Evolutionary conservation across 2,888 invertebrate genomes (phyloP), one percentile per base, ranked within the genome.

Genomic region (Tryphoninae sp.): DNA sequence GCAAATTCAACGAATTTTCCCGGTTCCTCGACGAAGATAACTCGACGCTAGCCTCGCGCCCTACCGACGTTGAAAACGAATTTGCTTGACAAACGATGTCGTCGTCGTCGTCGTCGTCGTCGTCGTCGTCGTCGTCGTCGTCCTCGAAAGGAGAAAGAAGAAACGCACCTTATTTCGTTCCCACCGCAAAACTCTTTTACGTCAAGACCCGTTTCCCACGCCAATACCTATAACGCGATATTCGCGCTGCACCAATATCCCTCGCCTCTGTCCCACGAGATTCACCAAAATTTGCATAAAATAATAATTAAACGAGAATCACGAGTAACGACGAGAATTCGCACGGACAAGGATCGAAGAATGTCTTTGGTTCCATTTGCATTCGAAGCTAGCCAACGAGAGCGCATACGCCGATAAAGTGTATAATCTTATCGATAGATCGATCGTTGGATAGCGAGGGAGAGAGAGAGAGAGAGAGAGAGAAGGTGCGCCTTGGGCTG

Each of bases 381-480:
- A 72, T 72, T 67, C 67, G 11, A 59, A 45, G 49, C 23, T 16
- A 26, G 23, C 49, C 33, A 33, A 33, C 33, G 33, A 33, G 45
- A 45, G 11, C 13, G 45, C n/a, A n/a, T 9, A 9, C 6, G 40
- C 67, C 7, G 65, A 51, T 67, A 26, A 62, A 73, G 67, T 33
- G 26, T 11, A 40, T 42, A 65, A 78, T 72, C 72, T 78, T 67
- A 78, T 78, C 78, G 51, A 73, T 64, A 61, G 59, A 72, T 78
- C 72, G 72, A 73, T 78, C 72, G 72, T 13, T 33, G 6, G 33
- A 6, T 33, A 33, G 33, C 6, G 33, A 33, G 33, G 6, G 33
- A 33, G 33, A 4, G 4, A 16, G 49, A 55, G 69, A 62, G 40
- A 26, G 62, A 42, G 64, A 64, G 23, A 6, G 51, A 13, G 49